Evolutionary conservation across 2,888 invertebrate genomes (phyloP).

Genomic region (Lepas anatifera): DNA sequence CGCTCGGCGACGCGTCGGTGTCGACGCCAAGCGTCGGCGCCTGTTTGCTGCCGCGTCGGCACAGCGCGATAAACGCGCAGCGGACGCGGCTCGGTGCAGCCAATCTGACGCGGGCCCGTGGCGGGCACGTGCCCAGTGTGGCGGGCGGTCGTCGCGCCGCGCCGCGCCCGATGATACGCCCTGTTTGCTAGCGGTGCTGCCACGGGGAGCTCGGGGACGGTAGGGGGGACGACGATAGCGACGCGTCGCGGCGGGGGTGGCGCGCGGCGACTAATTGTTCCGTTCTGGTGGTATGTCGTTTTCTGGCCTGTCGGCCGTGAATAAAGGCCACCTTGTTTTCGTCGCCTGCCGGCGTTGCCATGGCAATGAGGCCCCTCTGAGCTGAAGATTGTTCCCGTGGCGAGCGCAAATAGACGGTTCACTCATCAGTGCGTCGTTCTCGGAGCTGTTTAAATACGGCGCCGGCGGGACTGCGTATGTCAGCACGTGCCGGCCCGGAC

Average conservation of each 20-base stretch:
- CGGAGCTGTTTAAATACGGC: too few species aligned
- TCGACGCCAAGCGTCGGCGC: background rate
- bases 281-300: slow-evolving; percentile 6
- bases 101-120: background rate
- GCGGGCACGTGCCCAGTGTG: background rate
- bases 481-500: too few species aligned
- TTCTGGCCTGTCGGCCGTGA: background rate
- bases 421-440: too few species aligned
- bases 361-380: background rate
- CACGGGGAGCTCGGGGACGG: too few species aligned
- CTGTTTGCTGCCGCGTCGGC: background rate
- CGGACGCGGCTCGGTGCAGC: background rate
- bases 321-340: background rate
- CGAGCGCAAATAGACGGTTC: background rate
- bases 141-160: background rate
- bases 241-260: background rate
- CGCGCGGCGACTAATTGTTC: slow-evolving; percentile 1
- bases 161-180: background rate
- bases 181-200: background rate
- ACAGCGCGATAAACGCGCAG: background rate
- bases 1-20: background rate
- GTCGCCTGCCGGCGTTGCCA: background rate
- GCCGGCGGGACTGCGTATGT: too few species aligned
- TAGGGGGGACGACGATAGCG: background rate
- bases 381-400: background rate